Percentiles rank a stretch among this genome's conserved stretches.
Evolutionary conservation across 2,113 vertebrate species (phyloP).

Genomic region (Dolichallabes microphthalmus): DNA sequence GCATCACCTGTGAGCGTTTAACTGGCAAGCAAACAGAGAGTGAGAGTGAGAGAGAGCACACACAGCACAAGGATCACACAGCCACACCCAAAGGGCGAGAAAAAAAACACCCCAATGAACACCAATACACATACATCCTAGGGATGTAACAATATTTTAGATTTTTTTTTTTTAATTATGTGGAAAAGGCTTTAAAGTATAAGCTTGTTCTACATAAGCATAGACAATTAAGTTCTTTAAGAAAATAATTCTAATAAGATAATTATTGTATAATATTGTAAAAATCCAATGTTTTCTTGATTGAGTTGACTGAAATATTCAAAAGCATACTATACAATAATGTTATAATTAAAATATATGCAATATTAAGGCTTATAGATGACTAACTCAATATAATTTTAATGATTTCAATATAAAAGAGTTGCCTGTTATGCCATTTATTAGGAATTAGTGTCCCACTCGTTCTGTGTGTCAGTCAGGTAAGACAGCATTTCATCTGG

Average conservation of each 20-base stretch:
- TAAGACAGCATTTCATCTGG: conserved; percentile 82
- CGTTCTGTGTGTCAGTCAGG: conserved; percentile 65
- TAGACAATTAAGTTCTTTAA: background rate
- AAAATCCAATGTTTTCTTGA: conserved; percentile 39
- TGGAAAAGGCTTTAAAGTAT: background rate
- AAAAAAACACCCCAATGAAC: no score
- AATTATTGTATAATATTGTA: background rate
- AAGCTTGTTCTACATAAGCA: background rate
- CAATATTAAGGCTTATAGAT: background rate
- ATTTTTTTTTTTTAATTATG: no score
- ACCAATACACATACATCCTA: no score
- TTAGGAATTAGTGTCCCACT: background rate
- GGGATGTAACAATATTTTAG: no score
- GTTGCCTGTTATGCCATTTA: background rate
- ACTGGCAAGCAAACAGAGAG: no score
- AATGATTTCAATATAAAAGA: no score
- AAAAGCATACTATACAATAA: background rate
- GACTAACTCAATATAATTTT: background rate
- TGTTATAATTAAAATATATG: background rate
- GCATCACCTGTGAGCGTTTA: no score
- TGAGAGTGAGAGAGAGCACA: no score
- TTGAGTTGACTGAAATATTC: background rate
- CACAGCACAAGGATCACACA: no score
- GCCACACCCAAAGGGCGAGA: no score
- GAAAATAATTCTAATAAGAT: background rate